Conservation (phyloP, 2,797 vertebrate genomes). For the Lacerta agilis region DNA sequence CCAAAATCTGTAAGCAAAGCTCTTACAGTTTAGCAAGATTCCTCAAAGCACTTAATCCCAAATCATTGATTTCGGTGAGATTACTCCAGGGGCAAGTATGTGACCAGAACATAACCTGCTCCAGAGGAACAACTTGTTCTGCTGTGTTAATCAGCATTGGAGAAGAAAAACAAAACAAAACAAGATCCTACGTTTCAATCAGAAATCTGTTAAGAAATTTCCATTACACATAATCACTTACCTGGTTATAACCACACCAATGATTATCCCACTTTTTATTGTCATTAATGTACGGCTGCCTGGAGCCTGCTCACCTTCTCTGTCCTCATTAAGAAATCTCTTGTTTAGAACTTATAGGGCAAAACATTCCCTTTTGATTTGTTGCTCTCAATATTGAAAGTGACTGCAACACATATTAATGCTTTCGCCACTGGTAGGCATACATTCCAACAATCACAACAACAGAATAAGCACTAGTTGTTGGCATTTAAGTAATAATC, state of each 20-base stretch:
- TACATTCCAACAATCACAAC: neutral
- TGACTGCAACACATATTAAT: neutral
- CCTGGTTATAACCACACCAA: neutral
- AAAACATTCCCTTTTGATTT: constrained; percentile 13
- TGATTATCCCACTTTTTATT: neutral
- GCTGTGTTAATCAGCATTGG: neutral
- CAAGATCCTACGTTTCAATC: neutral
- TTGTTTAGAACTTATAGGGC: constrained; percentile 20
- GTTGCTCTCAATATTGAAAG: neutral
- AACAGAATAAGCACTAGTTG: neutral
- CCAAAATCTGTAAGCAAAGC: neutral
- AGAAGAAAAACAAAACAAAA: neutral
- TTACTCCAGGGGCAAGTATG: neutral
- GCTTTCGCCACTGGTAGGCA: neutral
- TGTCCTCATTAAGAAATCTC: neutral
- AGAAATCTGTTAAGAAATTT: neutral
- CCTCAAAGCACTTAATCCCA: neutral
- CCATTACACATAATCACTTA: neutral
- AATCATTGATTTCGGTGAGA: constrained; percentile 1
- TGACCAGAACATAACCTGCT: constrained; percentile 8
- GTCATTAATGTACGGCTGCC: neutral
- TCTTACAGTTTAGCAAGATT: neutral
- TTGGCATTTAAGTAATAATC: neutral
- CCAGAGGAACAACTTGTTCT: neutral
- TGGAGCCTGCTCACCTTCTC: neutral